These are phyloP conservation scores for Gobionotothen gibberifrons DNA, from an alignment of 2,797 vertebrate species.

Conservation along the genomic window DNA sequence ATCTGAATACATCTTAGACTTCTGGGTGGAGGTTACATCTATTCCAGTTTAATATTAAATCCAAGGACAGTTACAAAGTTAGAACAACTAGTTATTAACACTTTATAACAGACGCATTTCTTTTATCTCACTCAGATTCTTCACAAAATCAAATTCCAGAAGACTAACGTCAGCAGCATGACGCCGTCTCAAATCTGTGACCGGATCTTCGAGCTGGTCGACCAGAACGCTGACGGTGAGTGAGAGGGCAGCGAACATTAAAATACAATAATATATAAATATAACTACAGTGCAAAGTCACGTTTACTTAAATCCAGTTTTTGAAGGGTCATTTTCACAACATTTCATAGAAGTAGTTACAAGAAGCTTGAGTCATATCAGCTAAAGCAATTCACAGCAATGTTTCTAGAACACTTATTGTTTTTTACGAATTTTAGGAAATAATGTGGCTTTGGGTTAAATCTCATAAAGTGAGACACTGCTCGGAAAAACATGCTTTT, in stretches of 20 bases:
- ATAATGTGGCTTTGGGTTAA: too few species aligned
- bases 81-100: too few species aligned
- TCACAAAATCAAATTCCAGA: slow-evolving; percentile 75
- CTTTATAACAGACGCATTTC: too few species aligned
- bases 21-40: too few species aligned
- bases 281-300: not conserved
- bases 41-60: too few species aligned
- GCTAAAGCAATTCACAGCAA: not conserved
- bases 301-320: not conserved
- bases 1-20: too few species aligned
- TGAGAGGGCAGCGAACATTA: not conserved
- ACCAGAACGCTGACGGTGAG: slow-evolving; percentile 81
- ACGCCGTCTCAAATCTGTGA: slow-evolving; percentile 77
- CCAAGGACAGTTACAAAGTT: too few species aligned
- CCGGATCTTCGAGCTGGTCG: slow-evolving; percentile 81
- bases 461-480: too few species aligned
- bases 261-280: not conserved
- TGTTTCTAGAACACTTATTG: too few species aligned
- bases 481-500: too few species aligned
- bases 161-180: slow-evolving; percentile 56
- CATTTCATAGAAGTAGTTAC: not conserved
- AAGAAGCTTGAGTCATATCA: not conserved
- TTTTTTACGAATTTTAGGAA: too few species aligned
- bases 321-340: not conserved
- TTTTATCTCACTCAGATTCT: slow-evolving; percentile 67